Evolutionary conservation across 1,140 invertebrate genomes (phyloP), one percentile per base, ranked within the genome.

Genomic region (Euwallacea fornicatus): DNA sequence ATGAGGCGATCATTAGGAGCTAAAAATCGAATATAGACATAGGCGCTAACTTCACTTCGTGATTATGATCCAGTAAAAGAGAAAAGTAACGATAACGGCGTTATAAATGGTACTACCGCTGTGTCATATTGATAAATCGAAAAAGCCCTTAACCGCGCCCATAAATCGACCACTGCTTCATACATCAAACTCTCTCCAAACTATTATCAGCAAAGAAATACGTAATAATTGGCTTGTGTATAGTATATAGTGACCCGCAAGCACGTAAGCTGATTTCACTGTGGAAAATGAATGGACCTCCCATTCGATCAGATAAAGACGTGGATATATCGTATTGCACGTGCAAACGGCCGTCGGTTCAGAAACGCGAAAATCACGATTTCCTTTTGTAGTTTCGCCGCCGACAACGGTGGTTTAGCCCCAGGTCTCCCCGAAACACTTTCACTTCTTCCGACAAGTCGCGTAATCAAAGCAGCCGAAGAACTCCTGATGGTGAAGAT

Each of bases 341-440:
- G 54, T 56, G 54, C 54, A 56, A 56, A 56, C 54, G 54, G 16
- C 54, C 54, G 46, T 13, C 46, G 46, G 9, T 50, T 10, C 46
- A 56, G 16, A 56, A 56, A 56, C 16, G 54, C 16, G 54, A 56
- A 56, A 56, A 56, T 56, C 54, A 56, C 54, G 54, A 56, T 56
- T 56, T 56, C 54, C n/a, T 56, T 56, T 56, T 13, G 54, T 15
- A 56, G 16, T 21, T 9, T 10, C 10, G 54, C 54, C 54, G 54
- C 54, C 54, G n/a, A 15, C 54, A 9, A 13, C 9, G 46, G 13
- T 50, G 9, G 46, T 50, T 10, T 11, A 50, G 9, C 46, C 9
- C 9, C 13, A 13, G 46, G 21, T 33, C 21, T 33, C 21, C 21
- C 21, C 46, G 46, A 50, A 56, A 56, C 6, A 56, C 54, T 56